Evolutionary conservation across 1,140 invertebrate species (phyloP), one percentile per base, ranked within the genome.

Genomic region (Magallana gigas): DNA sequence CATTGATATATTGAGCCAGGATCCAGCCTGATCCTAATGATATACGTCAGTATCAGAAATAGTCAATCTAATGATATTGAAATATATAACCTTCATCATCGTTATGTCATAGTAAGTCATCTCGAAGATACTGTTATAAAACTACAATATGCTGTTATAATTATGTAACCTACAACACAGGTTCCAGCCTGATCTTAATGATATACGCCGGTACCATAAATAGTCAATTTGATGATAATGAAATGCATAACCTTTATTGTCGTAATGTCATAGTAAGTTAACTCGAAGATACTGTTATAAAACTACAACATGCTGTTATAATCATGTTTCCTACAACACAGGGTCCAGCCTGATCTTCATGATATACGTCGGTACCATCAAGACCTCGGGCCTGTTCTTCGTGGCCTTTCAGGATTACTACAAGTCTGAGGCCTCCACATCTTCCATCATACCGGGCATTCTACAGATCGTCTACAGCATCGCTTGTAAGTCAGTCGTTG

Each of bases 371-470:
- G 85, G 85, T 16, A 87, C 83, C 18, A 85, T 89, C 56, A 89
- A 89, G 57, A 71, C 83, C 3, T 89, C 87, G 23, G 88, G 88
- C 2, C 59, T 89, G 4, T 89, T 83, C 48, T 89, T 89, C 80
- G 83, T 83, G 23, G 86, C 64, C 12, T 89, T 89, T 83, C 16
- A 87, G 56, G 71, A 48, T 4, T 48, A 48, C 36, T 48, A 48
- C 59, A 82, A 84, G 11, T 68, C 88, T 48, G 64, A 80, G 14
- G 83, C 84, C 7, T 87, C 86, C 14, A 83, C 86, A 0, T 85
- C 86, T 0, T 84, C 88, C 16, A 8, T 89, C 1, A 87, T 89
- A 57, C 57, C 86, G 12, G 85, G 88, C 12, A 62, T 89, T 57
- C 56, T 84, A 48, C 85, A 86, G 57, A 68, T 59, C 23, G 71